A percentile compares a stretch with the other conserved stretches of the same genome.
phyloP scores from a whole-genome alignment of 2,113 vertebrate species.

The Anser brachyrhynchus region DNA sequence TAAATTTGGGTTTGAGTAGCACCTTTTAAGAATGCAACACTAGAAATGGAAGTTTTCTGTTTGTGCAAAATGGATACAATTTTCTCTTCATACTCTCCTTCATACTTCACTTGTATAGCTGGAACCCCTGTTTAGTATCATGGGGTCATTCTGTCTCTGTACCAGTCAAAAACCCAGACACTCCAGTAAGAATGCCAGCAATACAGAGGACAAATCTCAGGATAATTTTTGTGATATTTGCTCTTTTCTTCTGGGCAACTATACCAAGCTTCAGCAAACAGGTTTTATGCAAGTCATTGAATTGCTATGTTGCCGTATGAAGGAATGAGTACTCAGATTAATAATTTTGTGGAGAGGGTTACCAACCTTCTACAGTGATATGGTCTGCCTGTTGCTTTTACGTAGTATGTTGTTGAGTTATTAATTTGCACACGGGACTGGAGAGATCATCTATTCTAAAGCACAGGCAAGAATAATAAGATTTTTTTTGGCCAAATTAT shows the following conservation, averaged over 20 bases:
- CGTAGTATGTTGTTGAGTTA: not conserved
- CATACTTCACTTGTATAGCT: not conserved
- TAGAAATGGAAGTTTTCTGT: not conserved
- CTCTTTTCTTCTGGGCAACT: not conserved
- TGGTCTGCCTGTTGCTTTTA: not conserved
- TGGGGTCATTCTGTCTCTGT: not conserved
- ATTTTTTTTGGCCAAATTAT: not conserved
- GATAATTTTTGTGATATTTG: not conserved
- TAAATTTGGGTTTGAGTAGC: not conserved
- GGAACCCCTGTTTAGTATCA: not conserved
- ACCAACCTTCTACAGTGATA: not conserved
- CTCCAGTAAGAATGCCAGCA: not conserved
- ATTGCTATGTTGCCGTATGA: not conserved
- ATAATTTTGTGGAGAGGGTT: not conserved
- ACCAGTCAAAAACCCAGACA: not conserved
- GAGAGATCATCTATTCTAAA: not conserved
- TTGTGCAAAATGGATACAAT: not conserved
- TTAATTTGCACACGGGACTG: not conserved
- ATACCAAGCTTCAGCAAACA: not conserved
- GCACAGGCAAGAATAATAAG: not conserved
- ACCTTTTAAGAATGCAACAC: not conserved
- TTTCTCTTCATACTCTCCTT: not conserved
- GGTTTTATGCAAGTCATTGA: not conserved
- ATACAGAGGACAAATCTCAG: not conserved
- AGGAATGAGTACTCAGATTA: not conserved